Conservation (phyloP, 2,797 vertebrate species). For the Trachurus trachurus region DNA sequence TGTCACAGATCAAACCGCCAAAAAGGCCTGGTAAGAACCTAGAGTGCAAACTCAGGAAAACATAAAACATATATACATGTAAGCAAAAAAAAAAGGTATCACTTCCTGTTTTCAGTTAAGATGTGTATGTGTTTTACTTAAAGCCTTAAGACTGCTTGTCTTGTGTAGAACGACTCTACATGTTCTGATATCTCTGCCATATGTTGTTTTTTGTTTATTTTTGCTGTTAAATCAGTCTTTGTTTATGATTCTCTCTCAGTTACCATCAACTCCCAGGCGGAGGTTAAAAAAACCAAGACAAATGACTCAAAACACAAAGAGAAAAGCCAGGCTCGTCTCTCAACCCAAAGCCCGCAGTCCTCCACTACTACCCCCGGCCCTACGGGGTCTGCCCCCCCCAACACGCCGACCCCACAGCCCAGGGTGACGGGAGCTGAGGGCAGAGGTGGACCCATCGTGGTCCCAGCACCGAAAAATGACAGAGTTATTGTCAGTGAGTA, state of each 20-base stretch:
- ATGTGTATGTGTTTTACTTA: not conserved
- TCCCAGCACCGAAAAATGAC: conserved; percentile 75
- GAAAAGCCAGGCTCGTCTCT: conserved; percentile 12
- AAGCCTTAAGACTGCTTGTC: too few species aligned
- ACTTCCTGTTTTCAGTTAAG: not conserved
- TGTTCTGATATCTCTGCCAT: not conserved
- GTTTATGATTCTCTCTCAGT: conserved; percentile 11
- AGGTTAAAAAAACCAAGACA: conserved; percentile 28
- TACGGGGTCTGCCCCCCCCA: not conserved
- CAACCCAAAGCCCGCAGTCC: not conserved
- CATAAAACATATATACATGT: too few species aligned
- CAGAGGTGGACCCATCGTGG: conserved; percentile 73
- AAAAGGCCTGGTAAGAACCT: conserved; percentile 68
- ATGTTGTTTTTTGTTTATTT: not conserved
- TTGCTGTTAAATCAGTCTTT: not conserved
- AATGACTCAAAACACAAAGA: conserved; percentile 22
- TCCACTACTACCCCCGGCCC: conserved; percentile 14
- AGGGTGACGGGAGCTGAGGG: conserved; percentile 13
- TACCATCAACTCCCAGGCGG: conserved; percentile 13
- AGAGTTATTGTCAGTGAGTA: conserved; percentile 89
- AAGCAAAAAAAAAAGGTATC: too few species aligned
- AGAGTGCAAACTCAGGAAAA: not conserved
- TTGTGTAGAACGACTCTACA: not conserved
- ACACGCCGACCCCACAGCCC: conserved; percentile 35
- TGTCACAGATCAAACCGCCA: conserved; percentile 4